Evolutionary conservation across 2,113 vertebrate species (phyloP), one percentile per base, ranked within the genome.

Genomic region (Ramphastos sulfuratus): DNA sequence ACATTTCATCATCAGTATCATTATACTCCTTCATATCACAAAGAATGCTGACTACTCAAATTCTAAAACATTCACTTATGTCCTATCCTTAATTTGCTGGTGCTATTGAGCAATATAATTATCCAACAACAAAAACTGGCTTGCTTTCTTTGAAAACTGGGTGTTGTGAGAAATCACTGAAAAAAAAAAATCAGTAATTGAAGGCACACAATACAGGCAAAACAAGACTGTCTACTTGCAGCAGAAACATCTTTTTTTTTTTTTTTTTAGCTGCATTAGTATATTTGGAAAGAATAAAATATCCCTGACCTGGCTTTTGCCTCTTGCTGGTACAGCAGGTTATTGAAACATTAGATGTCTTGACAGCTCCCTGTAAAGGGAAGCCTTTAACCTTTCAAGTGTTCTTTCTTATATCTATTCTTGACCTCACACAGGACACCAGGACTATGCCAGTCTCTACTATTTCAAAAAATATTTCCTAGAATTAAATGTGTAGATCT

Each of bases 351-450:
- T 64, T 56, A 60, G 31, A 75, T 75, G 54, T 33, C 77, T 72
- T 84, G 72, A 63, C 64, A 92, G 58, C 20, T 91, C 35, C 21
- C 48, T 81, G 61, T 54, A 78, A 94, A 93, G 58, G 21, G n/a
- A 85, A 87, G 37, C 65, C 79, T 91, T 81, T 93, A 92, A 85
- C 48, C 58, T 87, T 94, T 71, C 42, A 71, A 90, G 11, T 11
- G 20, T 65, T 90, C 84, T 87, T 74, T 87, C 44, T 67, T 31
- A 48, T 46, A 30, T 83, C 44, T 80, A 1, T 42, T 83, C 69
- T 81, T 94, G 87, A 90, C 69, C 58, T 84, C 55, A 61, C 0
- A 1, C 48, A 63, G 54, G 74, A 94, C 93, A 69, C 42, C 48
- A 85, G 30, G 64, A 67, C 28, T 46, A 87, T 85, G n/a, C 69